Evolutionary conservation across 2,888 invertebrate species (phyloP), one percentile per base, ranked within the genome.

Genomic region (Brachyptera putata): DNA sequence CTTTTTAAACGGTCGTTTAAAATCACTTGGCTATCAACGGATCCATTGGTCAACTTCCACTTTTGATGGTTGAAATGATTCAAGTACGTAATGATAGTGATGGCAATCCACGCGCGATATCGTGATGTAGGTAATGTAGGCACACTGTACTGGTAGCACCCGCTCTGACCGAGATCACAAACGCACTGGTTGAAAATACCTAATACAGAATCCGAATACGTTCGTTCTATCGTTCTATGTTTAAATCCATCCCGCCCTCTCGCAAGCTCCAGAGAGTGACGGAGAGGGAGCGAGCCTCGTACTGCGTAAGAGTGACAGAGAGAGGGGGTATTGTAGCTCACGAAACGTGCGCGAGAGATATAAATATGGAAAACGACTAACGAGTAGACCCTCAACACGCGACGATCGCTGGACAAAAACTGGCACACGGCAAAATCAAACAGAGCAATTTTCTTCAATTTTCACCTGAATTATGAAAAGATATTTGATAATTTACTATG

Each of bases 161-260:
- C 53, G 36, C 53, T 53, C 53, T 11, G 9, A 21, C 13, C 53
- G 53, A 34, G 53, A 53, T 36, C 53, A 53, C 13, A 53, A 34
- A 53, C 53, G 53, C 53, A 53, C 53, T 53, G 53, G 53, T 36
- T 34, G 36, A 36, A 34, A 53, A 22, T 34, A 53, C 53, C 30
- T 53, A 53, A 53, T 53, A 53, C 53, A 53, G 53, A 53, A 53
- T 53, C 53, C 53, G 53, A 34, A 34, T 36, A 34, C 34, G 53
- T 34, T n/a, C n/a, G n/a, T n/a, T n/a, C n/a, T n/a, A n/a, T n/a
- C n/a, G n/a, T n/a, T 36, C 34, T 22, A 36, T 36, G 53, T 53
- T 53, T 34, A 53, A 53, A 53, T 53, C 53, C 22, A 53, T 53
- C 53, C 53, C 53, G 53, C 53, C 53, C 53, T 53, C 53, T 26